Base-by-base conservation (phyloP, 1,140 invertebrate species). In the Metopolophium dirhodum region DNA sequence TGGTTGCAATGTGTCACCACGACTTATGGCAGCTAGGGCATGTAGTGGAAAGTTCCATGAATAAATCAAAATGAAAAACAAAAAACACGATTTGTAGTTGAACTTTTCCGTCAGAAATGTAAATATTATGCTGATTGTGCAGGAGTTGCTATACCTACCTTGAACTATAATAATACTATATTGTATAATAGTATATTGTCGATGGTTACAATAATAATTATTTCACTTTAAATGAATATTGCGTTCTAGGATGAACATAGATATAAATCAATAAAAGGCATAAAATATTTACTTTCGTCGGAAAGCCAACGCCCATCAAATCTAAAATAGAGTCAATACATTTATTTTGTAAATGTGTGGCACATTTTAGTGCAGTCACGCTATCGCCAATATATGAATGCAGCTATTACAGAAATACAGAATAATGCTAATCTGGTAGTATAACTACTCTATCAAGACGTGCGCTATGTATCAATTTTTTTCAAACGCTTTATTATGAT, bases 1-100 rank as follows among this genome's bases (percentile, higher is more conserved):
- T 77, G 57, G 57, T 91, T 77, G 57, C 90, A 61, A 91, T 91
- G 18, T 91, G 90, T 91, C 90, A 91, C 37, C 37, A 20, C 14
- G 57, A n/a, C 90, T 61, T 45, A 20, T 61, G 23, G n/a, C 26
- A 41, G 83, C 23, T 30, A 30, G 23, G 57, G 18, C 47, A 26
- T 47, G 30, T n/a, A 11, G 41, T 35, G n/a, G 41, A 61, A 68
- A 47, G 57, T 91, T 91, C 61, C n/a, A 91, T 77, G 57, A 91
- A 91, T 91, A 91, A 91, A 91, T 91, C 90, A 91, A 91, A 51
- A 77, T 57, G 87, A 54, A 57, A 89, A 54, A 89, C 47, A 57
- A 89, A 54, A 89, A 35, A 89, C 35, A 30, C 89, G 14, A 68
- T 45, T 54, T 41, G 54, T 90, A 41, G 41, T 20, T 77, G 37